These are phyloP conservation scores for Nephila pilipes DNA, from an alignment of 1,140 invertebrate genomes.

Conservation along the genomic window DNA sequence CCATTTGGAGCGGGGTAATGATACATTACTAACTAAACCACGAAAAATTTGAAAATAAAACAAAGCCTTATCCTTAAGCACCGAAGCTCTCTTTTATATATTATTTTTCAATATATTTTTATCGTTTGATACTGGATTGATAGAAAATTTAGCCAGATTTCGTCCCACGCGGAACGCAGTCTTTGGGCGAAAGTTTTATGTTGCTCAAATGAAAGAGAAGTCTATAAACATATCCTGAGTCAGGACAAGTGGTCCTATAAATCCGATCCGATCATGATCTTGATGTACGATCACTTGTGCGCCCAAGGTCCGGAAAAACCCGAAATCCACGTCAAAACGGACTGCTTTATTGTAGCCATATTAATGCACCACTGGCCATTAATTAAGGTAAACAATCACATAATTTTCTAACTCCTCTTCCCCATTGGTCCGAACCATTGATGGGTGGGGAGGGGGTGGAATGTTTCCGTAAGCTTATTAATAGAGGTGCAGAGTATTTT, in stretches of 20 bases:
- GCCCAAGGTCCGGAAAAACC: slow-evolving; percentile 54
- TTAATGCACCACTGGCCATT: slow-evolving; percentile 43
- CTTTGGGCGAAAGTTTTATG: neutral
- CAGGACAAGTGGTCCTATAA: slow-evolving; percentile 46
- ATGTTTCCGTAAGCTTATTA: neutral
- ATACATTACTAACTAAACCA: too few relatives aligned
- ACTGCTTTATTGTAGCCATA: slow-evolving; percentile 46
- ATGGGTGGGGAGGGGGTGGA: neutral
- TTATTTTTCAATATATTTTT: too few relatives aligned
- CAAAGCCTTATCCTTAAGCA: too few relatives aligned
- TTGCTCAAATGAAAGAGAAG: neutral
- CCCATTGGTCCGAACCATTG: neutral
- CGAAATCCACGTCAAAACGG: slow-evolving; percentile 37
- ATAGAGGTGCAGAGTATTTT: neutral
- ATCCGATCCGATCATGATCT: slow-evolving; percentile 46
- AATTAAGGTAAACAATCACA: slow-evolving; percentile 65
- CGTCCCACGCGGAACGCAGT: neutral
- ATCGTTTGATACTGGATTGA: too few relatives aligned
- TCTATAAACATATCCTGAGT: slow-evolving; percentile 54
- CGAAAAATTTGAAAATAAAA: too few relatives aligned
- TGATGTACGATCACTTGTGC: slow-evolving; percentile 44
- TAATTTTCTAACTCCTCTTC: neutral
- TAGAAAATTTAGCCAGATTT: neutral
- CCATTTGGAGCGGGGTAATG: too few relatives aligned
- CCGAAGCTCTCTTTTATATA: too few relatives aligned